Base-by-base conservation (phyloP, 2,888 invertebrate species). In the Calameuta idolon region DNA sequence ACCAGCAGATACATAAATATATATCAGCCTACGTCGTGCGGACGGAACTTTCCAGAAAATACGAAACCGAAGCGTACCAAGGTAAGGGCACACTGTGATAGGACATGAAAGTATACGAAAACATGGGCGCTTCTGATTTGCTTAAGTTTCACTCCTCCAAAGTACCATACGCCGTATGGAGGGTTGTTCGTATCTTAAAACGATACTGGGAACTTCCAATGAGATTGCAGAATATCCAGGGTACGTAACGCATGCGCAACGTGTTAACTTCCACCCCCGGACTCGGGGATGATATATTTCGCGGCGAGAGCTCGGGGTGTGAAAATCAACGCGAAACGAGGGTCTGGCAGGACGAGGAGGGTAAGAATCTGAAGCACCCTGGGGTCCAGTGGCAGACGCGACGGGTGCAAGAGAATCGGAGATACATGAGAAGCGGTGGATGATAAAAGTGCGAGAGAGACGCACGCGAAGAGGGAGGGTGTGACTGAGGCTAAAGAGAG, bases 291-390 rank as follows among this genome's bases (percentile, higher is more conserved):
- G 85, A 83, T 85, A 84, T 84, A 85, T 35, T 23, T 35, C 81
- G 82, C 79, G 83, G 83, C 74, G 77, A 82, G 87, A 84, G 74
- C 74, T 85, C 86, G 86, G 90, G 89, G 90, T 89, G 90, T 89
- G 90, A 90, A 90, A 90, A 90, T 88, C 88, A 89, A 85, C 81
- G 80, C 78, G 79, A 77, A 80, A 81, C 75, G 81, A 55, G 55
- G 55, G 23, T 55, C 55, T 55, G 23, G 55, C 23, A 15, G 23
- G 55, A 55, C 55, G 77, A 77, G 77, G 82, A 83, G 87, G 84
- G 87, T 81, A 85, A 87, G 87, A 85, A 83, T 81, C 84, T 83
- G 84, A 83, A 87, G 82, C 82, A 84, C 83, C 79, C 80, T 77
- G 79, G 80, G 79, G 73, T 55, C 55, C 55, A 55, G 55, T 55